Evolutionary conservation across 2,888 invertebrate species (phyloP).

Genomic region (Villa cingulata): DNA sequence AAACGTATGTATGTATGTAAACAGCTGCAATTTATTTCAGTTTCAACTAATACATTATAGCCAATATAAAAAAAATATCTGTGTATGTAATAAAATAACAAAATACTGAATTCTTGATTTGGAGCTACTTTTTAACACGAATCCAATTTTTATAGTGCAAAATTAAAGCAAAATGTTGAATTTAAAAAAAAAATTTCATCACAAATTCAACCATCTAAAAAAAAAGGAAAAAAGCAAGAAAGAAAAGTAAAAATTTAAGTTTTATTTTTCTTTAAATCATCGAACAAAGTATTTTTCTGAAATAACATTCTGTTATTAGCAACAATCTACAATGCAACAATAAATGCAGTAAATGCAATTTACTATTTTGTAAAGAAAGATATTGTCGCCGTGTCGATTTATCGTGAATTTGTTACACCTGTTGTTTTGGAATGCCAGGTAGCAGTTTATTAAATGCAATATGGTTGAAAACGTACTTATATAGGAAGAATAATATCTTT

Average conservation of each 20-base stretch:
- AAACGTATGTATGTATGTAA: no score
- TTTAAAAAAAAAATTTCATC: neutral
- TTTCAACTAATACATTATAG: no score
- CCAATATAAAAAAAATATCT: no score
- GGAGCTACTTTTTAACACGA: neutral
- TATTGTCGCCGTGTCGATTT: neutral
- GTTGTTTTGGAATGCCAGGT: slow-evolving; percentile 15
- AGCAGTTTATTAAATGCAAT: slow-evolving; percentile 18
- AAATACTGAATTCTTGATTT: neutral
- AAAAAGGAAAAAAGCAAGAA: neutral
- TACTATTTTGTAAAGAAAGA: slow-evolving; percentile 1
- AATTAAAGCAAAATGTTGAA: neutral
- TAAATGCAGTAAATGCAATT: neutral
- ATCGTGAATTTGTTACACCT: slow-evolving; percentile 12
- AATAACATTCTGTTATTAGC: neutral
- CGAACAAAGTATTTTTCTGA: neutral
- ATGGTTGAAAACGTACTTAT: slow-evolving; percentile 7
- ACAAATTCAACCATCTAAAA: no score
- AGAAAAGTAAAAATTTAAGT: no score
- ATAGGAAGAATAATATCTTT: neutral
- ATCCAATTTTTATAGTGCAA: neutral
- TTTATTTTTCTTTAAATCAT: no score
- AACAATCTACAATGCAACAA: neutral
- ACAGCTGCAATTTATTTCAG: no score
- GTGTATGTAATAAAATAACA: no score